Conservation (phyloP, 1,140 invertebrate genomes). For the Bombus sylvicola region DNA sequence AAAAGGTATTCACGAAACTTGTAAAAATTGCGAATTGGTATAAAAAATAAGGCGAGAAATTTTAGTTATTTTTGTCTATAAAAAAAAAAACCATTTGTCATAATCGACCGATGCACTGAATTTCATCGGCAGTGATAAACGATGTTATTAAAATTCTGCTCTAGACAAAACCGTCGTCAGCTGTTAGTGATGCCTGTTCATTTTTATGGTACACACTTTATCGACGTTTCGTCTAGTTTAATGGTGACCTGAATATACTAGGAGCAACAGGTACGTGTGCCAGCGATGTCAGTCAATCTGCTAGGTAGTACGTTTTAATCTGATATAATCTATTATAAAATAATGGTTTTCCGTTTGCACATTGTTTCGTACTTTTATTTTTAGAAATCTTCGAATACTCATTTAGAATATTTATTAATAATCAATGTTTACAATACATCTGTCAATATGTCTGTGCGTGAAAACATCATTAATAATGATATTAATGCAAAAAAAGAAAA, state of each 20-base stretch:
- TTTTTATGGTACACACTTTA: slow-evolving; percentile 11
- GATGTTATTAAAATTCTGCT: not conserved
- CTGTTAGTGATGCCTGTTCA: not conserved
- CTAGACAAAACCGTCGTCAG: not conserved
- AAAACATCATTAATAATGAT: no score
- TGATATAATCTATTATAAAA: not conserved
- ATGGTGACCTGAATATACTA: not conserved
- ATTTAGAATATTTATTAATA: no score
- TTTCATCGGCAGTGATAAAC: not conserved
- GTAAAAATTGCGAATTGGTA: not conserved
- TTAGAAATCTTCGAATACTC: no score
- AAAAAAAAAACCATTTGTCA: not conserved
- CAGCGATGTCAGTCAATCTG: not conserved
- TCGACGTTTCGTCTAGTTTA: slow-evolving; percentile 21
- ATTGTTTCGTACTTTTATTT: no score
- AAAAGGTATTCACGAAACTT: not conserved
- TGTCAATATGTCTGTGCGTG: no score
- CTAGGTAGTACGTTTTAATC: not conserved
- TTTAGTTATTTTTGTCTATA: not conserved
- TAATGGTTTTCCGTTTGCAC: not conserved
- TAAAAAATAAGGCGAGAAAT: not conserved
- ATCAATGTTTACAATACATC: no score
- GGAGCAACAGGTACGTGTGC: slow-evolving; percentile 32
- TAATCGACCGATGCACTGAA: not conserved
- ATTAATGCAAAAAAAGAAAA: no score